A percentile compares a stretch with the other conserved stretches of the same genome.
Evolutionary conservation across 2,797 vertebrate species (phyloP).

Genomic region (Propithecus perrieri): DNA sequence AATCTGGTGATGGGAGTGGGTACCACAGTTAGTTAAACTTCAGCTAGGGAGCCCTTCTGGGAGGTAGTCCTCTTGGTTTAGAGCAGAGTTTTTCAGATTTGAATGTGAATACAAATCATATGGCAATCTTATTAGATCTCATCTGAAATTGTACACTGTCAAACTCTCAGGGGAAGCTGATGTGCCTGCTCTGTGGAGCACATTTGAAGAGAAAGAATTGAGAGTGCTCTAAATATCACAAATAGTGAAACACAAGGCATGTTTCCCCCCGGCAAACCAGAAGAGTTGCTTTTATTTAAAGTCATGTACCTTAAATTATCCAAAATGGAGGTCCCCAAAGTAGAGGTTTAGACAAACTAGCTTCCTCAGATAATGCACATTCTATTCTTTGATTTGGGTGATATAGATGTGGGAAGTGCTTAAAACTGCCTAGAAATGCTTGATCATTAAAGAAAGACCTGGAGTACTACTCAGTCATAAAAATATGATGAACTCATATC

Average conservation of each 20-base stretch:
- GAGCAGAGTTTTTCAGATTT: not conserved
- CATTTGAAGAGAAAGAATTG: not conserved
- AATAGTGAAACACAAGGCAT: not conserved
- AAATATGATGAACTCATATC: no score
- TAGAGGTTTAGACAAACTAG: not conserved
- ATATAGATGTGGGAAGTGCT: not conserved
- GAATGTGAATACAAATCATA: not conserved
- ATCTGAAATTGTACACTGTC: not conserved
- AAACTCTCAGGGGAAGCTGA: not conserved
- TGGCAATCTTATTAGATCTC: not conserved
- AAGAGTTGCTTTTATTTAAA: not conserved
- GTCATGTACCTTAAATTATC: not conserved
- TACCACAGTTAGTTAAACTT: not conserved
- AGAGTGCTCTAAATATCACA: not conserved
- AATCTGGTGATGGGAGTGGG: fast-evolving
- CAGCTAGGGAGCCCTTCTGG: not conserved
- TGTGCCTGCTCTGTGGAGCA: not conserved
- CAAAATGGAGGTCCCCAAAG: not conserved
- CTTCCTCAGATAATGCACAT: not conserved
- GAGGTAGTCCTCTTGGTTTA: not conserved
- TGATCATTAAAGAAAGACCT: not conserved
- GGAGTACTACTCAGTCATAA: no score
- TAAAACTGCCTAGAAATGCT: not conserved
- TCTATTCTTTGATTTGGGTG: not conserved
- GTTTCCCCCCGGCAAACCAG: not conserved